Conservation (phyloP, 2,113 vertebrate species). For the Arvicanthis niloticus region DNA sequence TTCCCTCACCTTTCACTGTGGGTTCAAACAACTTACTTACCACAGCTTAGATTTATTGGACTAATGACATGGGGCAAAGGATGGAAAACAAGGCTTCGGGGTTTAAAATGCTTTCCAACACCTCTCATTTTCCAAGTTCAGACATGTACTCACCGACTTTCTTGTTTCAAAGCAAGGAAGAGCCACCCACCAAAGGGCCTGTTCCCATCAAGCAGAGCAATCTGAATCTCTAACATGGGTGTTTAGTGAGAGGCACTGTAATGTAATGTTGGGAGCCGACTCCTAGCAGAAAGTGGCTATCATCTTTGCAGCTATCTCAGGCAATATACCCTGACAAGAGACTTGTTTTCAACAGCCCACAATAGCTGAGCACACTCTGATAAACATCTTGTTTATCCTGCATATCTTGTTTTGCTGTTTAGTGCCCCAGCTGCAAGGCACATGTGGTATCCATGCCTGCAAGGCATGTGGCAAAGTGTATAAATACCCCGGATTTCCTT, state of each 20-base stretch:
- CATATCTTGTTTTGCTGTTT: too few species aligned
- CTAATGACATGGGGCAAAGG: not conserved
- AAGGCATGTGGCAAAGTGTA: too few species aligned
- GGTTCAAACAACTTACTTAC: not conserved
- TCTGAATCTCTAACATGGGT: not conserved
- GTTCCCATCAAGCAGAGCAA: not conserved
- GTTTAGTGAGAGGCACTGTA: not conserved
- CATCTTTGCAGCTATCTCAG: too few species aligned
- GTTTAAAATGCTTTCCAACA: constrained; percentile 27
- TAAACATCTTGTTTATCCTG: too few species aligned
- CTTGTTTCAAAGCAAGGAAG: not conserved
- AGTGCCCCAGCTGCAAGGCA: too few species aligned
- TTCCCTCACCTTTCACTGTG: not conserved
- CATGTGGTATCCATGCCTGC: too few species aligned
- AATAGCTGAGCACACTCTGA: too few species aligned
- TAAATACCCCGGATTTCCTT: too few species aligned
- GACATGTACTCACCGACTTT: not conserved
- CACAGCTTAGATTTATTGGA: not conserved
- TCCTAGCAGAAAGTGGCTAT: too few species aligned
- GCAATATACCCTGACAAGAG: too few species aligned
- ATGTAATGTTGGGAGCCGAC: too few species aligned
- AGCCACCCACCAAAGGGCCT: not conserved
- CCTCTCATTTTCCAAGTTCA: constrained; percentile 1
- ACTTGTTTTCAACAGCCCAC: too few species aligned
- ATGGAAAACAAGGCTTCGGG: not conserved